Conservation (phyloP, 1,140 invertebrate genomes). For the Drosophila navojoa region DNA sequence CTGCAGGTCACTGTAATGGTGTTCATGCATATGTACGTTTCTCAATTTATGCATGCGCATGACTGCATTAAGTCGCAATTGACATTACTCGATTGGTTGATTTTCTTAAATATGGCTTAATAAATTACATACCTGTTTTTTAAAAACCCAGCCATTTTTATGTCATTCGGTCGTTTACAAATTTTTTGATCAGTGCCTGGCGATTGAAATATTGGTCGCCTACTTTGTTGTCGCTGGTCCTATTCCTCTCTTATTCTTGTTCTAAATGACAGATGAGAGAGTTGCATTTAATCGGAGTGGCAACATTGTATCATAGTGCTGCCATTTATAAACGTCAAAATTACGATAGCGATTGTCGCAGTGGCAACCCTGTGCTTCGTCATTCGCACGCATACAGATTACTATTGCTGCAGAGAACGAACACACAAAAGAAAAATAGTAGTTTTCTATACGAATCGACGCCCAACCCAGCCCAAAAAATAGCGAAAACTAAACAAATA, state of each 20-base stretch:
- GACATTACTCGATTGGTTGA: not conserved
- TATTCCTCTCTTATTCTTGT: conserved; percentile 37
- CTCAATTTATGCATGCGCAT: conserved; percentile 19
- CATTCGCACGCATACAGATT: conserved; percentile 67
- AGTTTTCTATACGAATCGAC: conserved; percentile 71
- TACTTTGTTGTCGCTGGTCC: conserved; percentile 41
- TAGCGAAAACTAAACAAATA: conserved; percentile 21
- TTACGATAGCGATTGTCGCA: conserved; percentile 31
- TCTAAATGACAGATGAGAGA: conserved; percentile 28
- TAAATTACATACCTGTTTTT: conserved; percentile 47
- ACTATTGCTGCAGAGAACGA: conserved; percentile 60
- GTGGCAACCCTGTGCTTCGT: conserved; percentile 65
- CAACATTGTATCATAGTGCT: conserved; percentile 25
- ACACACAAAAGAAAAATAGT: conserved; percentile 76
- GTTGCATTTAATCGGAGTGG: conserved; percentile 30
- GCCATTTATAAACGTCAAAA: conserved; percentile 52
- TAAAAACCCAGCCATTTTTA: conserved; percentile 64
- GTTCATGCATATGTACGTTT: conserved; percentile 16
- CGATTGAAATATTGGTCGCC: conserved; percentile 16
- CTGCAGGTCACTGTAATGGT: conserved; percentile 36
- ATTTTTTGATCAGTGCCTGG: conserved; percentile 3
- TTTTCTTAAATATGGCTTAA: not conserved
- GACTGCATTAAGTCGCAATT: conserved; percentile 21
- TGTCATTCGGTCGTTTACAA: conserved; percentile 28
- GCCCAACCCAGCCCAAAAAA: conserved; percentile 72